Evolutionary conservation across 2,888 invertebrate genomes (phyloP).

Genomic region (Dermolepida albohirtum): DNA sequence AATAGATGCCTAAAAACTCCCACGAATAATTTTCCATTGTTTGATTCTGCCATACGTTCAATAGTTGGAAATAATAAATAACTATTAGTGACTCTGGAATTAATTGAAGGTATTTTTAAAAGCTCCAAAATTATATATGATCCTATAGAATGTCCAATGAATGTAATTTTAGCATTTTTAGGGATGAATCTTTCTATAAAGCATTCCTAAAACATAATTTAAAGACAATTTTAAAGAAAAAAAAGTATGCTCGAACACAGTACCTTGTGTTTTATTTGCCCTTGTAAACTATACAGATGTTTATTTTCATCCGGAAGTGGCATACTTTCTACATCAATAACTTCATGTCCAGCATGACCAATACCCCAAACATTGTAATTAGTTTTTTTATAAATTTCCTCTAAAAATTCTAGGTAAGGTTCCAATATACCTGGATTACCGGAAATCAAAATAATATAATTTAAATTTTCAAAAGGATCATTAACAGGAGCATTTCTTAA

Average conservation of each 20-base stretch:
- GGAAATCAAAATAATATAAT: conserved; percentile 80
- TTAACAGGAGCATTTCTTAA: conserved; percentile 67
- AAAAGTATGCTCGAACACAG: not conserved
- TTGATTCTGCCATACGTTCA: conserved; percentile 81
- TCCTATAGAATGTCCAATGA: conserved; percentile 92
- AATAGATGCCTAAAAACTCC: conserved; percentile 67
- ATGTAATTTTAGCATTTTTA: conserved; percentile 74
- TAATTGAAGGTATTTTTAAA: conserved; percentile 70
- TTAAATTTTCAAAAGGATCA: conserved; percentile 66
- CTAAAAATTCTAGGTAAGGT: conserved; percentile 83
- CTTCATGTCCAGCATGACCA: conserved; percentile 86
- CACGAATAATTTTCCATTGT: conserved; percentile 77
- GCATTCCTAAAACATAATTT: conserved; percentile 61
- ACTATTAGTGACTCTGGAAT: conserved; percentile 69
- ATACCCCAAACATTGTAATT: conserved; percentile 81
- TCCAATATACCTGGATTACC: conserved; percentile 91
- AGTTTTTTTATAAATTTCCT: conserved; percentile 64
- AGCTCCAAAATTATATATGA: conserved; percentile 83
- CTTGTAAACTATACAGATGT: conserved; percentile 78
- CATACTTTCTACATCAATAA: conserved; percentile 68
- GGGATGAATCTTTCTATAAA: conserved; percentile 81
- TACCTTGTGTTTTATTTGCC: conserved; percentile 84
- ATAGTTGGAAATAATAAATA: conserved; percentile 88
- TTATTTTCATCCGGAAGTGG: conserved; percentile 69
- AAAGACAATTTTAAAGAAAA: not conserved